These are phyloP conservation scores for Danio aesculapii DNA, from an alignment of 2,797 vertebrate genomes.

Conservation along the genomic window DNA sequence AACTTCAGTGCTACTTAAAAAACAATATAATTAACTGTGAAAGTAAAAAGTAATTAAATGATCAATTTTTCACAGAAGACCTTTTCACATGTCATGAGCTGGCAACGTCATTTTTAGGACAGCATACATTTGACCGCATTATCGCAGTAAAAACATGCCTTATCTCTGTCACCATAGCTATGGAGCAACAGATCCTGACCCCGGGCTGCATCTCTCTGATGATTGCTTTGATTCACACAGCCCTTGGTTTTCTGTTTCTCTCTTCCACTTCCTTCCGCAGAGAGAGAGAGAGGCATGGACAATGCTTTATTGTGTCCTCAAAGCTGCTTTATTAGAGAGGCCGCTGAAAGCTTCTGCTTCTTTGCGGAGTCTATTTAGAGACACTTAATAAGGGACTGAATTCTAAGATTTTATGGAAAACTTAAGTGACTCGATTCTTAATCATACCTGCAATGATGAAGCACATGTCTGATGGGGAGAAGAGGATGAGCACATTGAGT, in stretches of 20 bases:
- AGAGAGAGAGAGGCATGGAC: conserved; percentile 40
- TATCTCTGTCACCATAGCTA: conserved; percentile 36
- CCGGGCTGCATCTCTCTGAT: conserved; percentile 37
- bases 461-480: neutral
- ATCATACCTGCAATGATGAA: conserved; percentile 5
- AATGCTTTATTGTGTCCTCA: conserved; percentile 56
- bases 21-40: no score
- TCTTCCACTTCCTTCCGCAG: conserved; percentile 50
- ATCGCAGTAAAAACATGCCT: conserved; percentile 31
- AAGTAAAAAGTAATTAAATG: no score
- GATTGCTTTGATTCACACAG: conserved; percentile 56
- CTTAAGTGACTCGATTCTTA: conserved; percentile 28
- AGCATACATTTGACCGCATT: neutral
- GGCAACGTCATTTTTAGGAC: neutral
- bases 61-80: no score
- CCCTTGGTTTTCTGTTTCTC: conserved; percentile 52
- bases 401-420: conserved; percentile 36
- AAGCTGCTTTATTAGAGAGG: conserved; percentile 48
- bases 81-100: no score
- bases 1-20: no score
- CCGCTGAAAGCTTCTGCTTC: conserved; percentile 61
- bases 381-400: conserved; percentile 50
- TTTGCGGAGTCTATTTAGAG: conserved; percentile 39
- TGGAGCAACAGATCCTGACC: conserved; percentile 33
- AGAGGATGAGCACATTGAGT: neutral